Percentiles rank a stretch among this genome's conserved stretches.
phyloP scores from a whole-genome alignment of 2,888 invertebrate species.

The Epinotia bilunana region DNA sequence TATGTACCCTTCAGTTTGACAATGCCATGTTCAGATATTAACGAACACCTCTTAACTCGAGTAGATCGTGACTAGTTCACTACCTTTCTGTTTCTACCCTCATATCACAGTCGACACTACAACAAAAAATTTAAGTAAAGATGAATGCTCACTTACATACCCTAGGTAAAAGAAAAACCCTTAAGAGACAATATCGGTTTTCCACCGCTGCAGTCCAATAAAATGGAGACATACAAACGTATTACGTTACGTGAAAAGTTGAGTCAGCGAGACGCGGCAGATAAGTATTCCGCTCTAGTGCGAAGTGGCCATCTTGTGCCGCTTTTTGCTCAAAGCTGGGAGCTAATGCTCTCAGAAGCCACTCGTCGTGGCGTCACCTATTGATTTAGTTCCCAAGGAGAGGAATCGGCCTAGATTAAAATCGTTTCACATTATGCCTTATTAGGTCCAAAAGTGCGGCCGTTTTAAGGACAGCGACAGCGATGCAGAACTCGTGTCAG shows the following conservation, averaged over 20 bases:
- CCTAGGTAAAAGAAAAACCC: not conserved
- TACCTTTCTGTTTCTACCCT: too few species aligned
- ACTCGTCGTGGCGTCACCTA: slow-evolving; percentile 16
- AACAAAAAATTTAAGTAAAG: not conserved
- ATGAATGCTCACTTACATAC: not conserved
- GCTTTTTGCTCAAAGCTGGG: slow-evolving; percentile 25
- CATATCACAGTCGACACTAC: not conserved
- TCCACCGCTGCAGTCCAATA: slow-evolving; percentile 7
- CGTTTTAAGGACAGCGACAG: too few species aligned
- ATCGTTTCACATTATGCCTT: not conserved
- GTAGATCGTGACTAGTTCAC: too few species aligned
- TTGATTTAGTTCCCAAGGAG: slow-evolving; percentile 18
- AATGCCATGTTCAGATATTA: too few species aligned
- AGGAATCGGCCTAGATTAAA: slow-evolving; percentile 2
- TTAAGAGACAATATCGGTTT: not conserved
- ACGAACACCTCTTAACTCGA: too few species aligned
- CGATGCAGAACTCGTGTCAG: too few species aligned
- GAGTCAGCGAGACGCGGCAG: slow-evolving; percentile 22
- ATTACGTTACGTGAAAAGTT: slow-evolving; percentile 8
- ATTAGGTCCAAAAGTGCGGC: too few species aligned
- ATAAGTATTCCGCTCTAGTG: slow-evolving; percentile 13
- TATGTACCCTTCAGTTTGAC: too few species aligned
- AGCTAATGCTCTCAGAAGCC: slow-evolving; percentile 14
- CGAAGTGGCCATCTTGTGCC: slow-evolving; percentile 23
- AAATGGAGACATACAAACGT: slow-evolving; percentile 18